Percentiles rank a stretch among this genome's conserved stretches.
These are phyloP conservation scores for Danionella dracula DNA, from an alignment of 2,797 vertebrate species.

Conservation along the genomic window DNA sequence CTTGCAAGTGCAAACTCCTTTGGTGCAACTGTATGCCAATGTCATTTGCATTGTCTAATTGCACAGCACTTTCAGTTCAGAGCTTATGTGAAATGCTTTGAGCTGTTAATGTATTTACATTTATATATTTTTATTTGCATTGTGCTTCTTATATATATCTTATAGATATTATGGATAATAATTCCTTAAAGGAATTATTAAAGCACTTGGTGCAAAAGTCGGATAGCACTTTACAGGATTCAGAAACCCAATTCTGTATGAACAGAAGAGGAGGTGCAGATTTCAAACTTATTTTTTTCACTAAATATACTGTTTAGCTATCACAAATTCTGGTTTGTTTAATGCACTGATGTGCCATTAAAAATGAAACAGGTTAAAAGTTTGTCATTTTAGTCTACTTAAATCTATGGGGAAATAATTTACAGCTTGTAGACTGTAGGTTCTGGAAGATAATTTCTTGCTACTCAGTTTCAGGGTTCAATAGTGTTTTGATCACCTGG, in stretches of 20 bases:
- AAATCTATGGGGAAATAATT: too few species aligned
- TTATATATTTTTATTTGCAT: not conserved
- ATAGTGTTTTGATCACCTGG: too few species aligned
- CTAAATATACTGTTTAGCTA: too few species aligned
- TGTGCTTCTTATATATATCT: not conserved
- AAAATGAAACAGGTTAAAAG: too few species aligned
- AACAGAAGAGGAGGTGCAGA: not conserved
- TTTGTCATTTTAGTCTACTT: too few species aligned
- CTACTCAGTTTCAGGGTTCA: too few species aligned
- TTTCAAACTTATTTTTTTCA: too few species aligned
- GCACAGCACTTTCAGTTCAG: not conserved
- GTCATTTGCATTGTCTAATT: conserved; percentile 13
- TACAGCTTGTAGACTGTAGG: too few species aligned
- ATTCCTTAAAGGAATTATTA: not conserved
- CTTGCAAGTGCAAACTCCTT: not conserved
- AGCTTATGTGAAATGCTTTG: conserved; percentile 7
- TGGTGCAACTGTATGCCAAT: not conserved
- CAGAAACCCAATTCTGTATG: not conserved
- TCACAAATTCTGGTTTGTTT: too few species aligned
- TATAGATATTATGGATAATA: not conserved
- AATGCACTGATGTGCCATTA: too few species aligned
- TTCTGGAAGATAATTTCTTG: too few species aligned
- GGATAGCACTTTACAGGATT: not conserved
- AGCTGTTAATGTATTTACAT: not conserved
- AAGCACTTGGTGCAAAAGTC: not conserved